Conservation (phyloP, 1,140 invertebrate genomes). For the Hermatobates lingyangjiaoensis region DNA sequence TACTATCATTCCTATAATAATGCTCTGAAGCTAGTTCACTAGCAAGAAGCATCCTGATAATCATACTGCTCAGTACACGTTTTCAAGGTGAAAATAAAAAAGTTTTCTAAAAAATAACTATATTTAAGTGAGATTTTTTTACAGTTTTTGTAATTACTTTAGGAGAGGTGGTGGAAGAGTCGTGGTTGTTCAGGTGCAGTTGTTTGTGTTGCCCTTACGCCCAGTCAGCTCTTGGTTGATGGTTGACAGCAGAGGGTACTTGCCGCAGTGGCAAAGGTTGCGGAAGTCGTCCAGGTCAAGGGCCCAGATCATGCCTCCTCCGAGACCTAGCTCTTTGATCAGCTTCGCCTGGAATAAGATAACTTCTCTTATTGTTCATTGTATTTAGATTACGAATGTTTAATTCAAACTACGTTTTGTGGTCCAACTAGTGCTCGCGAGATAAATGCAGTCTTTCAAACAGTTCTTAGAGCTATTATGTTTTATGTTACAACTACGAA, state of each 20-base stretch:
- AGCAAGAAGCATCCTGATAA: too few relatives aligned
- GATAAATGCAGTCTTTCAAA: neutral
- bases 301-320: conserved; percentile 76
- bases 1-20: too few relatives aligned
- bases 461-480: neutral
- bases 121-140: too few relatives aligned
- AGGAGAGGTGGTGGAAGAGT: too few relatives aligned
- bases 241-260: conserved; percentile 11
- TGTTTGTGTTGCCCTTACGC: neutral
- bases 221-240: conserved; percentile 12
- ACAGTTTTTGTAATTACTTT: too few relatives aligned
- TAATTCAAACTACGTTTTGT: neutral
- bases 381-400: neutral
- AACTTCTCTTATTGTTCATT: neutral
- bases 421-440: neutral
- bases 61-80: too few relatives aligned
- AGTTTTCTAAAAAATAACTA: too few relatives aligned
- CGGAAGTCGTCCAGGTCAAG: conserved; percentile 72
- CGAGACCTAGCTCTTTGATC: conserved; percentile 50
- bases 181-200: conserved; percentile 4
- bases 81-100: too few relatives aligned
- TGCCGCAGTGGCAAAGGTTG: conserved; percentile 27
- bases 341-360: conserved; percentile 23
- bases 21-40: too few relatives aligned
- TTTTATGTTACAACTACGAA: neutral